A percentile compares a stretch with the other conserved stretches of the same genome.
Evolutionary conservation across 2,797 vertebrate species (phyloP).

Genomic region (Ctenochaetus hawaiiensis): DNA sequence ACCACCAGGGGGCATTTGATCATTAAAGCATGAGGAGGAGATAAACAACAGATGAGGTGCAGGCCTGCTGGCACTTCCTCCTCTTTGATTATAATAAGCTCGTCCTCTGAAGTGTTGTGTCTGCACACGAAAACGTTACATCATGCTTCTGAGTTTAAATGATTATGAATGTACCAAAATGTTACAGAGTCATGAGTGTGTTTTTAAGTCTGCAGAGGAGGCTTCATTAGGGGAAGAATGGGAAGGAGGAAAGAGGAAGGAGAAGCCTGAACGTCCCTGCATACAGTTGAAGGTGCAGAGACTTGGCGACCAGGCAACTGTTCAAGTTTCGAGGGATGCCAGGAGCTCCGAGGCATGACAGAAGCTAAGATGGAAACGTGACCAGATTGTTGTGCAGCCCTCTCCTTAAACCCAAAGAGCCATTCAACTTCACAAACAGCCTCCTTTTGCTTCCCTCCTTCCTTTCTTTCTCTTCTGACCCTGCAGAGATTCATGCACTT

Average conservation of each 20-base stretch:
- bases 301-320: constrained; percentile 38
- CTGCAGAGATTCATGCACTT: constrained; percentile 66
- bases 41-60: constrained; percentile 53
- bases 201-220: constrained; percentile 10
- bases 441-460: constrained; percentile 19
- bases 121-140: constrained; percentile 43
- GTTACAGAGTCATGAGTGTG: not conserved
- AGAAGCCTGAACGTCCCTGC: constrained; percentile 13
- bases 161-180: constrained; percentile 12
- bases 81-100: constrained; percentile 53
- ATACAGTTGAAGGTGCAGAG: constrained; percentile 9
- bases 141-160: constrained; percentile 21
- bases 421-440: constrained; percentile 52
- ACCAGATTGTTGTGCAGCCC: constrained; percentile 40
- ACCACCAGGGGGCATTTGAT: constrained; percentile 77
- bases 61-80: constrained; percentile 51
- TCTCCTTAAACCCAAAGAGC: constrained; percentile 50
- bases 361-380: constrained; percentile 59
- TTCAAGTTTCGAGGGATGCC: constrained; percentile 45
- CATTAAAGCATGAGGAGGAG: constrained; percentile 59
- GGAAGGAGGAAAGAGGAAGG: not conserved
- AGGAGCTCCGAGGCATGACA: constrained; percentile 61
- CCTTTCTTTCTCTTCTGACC: constrained; percentile 35
- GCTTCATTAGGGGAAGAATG: constrained; percentile 27
- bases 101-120: constrained; percentile 48